Conservation (phyloP, 2,113 vertebrate species). For the Mixornis gularis region DNA sequence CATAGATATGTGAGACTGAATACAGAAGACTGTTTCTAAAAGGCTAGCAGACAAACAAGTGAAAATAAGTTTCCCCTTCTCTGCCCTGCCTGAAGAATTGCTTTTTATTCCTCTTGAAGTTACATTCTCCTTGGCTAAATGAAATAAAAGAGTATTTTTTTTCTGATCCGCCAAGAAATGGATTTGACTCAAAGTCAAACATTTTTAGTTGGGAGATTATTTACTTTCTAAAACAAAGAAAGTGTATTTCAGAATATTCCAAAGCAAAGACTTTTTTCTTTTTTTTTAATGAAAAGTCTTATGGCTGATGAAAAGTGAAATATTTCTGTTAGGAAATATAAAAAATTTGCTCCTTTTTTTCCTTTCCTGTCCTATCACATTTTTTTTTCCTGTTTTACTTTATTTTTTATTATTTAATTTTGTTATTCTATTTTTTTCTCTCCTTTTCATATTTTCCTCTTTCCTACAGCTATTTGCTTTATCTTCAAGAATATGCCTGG, state of each 20-base stretch:
- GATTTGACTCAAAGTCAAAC: background rate
- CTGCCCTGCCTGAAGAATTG: background rate
- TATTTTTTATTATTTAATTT: background rate
- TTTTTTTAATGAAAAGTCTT: background rate
- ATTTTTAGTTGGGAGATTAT: background rate
- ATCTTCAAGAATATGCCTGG: background rate
- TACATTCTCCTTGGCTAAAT: background rate
- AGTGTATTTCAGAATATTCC: background rate
- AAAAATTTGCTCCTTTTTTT: fast-evolving
- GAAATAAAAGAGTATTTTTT: background rate
- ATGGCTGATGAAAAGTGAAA: background rate
- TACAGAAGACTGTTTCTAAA: background rate
- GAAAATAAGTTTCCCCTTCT: background rate
- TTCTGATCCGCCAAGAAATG: background rate
- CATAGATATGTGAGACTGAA: background rate
- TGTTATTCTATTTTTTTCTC: background rate
- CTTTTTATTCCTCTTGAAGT: background rate
- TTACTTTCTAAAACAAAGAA: background rate
- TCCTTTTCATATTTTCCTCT: background rate
- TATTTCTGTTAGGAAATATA: background rate
- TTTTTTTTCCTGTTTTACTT: fast-evolving
- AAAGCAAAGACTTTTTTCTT: background rate
- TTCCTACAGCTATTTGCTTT: background rate
- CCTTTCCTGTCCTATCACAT: fast-evolving
- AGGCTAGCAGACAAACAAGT: background rate